phyloP scores from a whole-genome alignment of 64 coral and sea anemone genomes.

The Pocillopora damicornis region DNA sequence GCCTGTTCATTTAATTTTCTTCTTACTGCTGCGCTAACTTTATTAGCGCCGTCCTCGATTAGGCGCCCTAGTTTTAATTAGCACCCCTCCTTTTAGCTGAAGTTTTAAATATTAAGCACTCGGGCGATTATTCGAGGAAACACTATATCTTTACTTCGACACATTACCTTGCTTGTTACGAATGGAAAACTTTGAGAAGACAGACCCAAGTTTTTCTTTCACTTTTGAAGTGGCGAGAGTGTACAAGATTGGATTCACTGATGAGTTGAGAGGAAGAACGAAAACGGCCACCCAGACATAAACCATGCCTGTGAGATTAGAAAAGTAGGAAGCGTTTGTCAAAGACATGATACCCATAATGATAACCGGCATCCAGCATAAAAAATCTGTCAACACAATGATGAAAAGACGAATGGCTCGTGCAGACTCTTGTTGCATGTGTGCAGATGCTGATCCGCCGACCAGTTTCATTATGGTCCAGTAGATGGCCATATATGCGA shows the following conservation, averaged over 20 bases:
- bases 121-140: too few relatives aligned
- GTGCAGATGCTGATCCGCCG: background rate
- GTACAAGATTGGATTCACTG: conserved; percentile 7
- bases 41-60: too few relatives aligned
- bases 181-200: too few relatives aligned
- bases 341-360: background rate
- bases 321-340: background rate
- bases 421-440: background rate
- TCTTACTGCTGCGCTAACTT: too few relatives aligned
- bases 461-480: background rate
- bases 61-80: too few relatives aligned
- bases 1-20: too few relatives aligned
- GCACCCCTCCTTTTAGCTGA: too few relatives aligned
- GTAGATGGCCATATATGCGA: conserved; percentile 9
- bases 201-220: background rate
- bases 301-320: background rate
- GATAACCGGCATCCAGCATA: conserved; percentile 32
- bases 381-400: conserved; percentile 40
- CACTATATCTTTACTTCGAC: too few relatives aligned
- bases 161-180: too few relatives aligned
- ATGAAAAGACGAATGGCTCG: background rate
- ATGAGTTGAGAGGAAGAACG: background rate
- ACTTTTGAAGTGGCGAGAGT: background rate
- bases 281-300: conserved; percentile 7
- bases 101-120: too few relatives aligned